Conservation (phyloP, 2,888 invertebrate genomes). For the Folsomia manolachei region DNA sequence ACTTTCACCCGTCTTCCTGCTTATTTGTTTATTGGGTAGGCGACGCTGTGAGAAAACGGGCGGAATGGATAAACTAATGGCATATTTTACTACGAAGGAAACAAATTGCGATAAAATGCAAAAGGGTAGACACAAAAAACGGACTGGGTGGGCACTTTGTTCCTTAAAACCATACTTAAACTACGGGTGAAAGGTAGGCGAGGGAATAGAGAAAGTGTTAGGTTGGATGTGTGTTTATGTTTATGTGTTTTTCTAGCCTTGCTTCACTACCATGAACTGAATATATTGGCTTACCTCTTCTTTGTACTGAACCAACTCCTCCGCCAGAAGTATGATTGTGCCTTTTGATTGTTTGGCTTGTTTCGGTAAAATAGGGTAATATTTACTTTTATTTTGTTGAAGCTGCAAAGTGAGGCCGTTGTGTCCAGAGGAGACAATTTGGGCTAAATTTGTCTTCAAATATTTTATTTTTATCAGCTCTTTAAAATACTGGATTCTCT, state of each 20-base stretch:
- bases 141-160: background rate
- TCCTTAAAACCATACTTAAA: background rate
- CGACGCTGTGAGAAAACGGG: too few relatives aligned
- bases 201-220: background rate
- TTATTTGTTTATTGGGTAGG: too few relatives aligned
- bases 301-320: conserved; percentile 47
- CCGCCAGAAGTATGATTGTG: conserved; percentile 42
- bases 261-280: too few relatives aligned
- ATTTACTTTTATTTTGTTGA: conserved; percentile 42
- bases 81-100: too few relatives aligned
- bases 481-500: too few relatives aligned
- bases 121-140: too few relatives aligned
- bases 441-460: conserved; percentile 59
- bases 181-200: background rate
- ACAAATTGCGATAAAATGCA: too few relatives aligned
- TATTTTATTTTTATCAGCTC: too few relatives aligned
- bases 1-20: too few relatives aligned
- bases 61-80: background rate
- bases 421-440: conserved; percentile 38
- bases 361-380: conserved; percentile 44
- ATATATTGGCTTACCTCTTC: conserved; percentile 49
- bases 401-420: conserved; percentile 36
- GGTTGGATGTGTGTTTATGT: background rate
- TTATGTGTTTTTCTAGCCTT: too few relatives aligned
- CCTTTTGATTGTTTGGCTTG: conserved; percentile 45